Evolutionary conservation across 2,888 invertebrate genomes (phyloP).

Genomic region (Cantharis nigra): DNA sequence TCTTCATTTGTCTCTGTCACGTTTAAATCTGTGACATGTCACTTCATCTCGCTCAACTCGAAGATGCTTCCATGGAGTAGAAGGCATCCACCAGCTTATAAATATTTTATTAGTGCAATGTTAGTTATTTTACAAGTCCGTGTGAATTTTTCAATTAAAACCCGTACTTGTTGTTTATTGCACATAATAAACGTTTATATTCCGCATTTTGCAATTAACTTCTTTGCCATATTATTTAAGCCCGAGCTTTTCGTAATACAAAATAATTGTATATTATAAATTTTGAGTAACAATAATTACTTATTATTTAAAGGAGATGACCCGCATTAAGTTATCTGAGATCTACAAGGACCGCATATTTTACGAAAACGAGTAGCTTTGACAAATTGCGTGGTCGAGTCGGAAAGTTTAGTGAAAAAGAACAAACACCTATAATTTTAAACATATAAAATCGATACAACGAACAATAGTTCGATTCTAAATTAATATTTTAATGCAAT

Average conservation of each 20-base stretch:
- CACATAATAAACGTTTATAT: background rate
- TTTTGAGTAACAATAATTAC: background rate
- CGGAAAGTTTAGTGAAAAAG: background rate
- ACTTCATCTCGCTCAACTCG: slow-evolving; percentile 7
- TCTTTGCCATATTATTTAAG: too few relatives aligned
- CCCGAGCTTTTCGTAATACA: too few relatives aligned
- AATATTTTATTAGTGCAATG: background rate
- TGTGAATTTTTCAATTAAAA: background rate
- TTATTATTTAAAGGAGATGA: background rate
- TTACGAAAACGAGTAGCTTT: background rate
- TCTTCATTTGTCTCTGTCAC: slow-evolving; percentile 21
- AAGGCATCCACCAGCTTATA: background rate
- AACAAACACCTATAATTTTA: background rate
- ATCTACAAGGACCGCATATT: background rate
- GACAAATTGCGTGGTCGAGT: background rate
- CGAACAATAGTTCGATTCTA: background rate
- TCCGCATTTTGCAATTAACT: background rate
- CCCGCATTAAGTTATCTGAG: background rate
- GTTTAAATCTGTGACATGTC: slow-evolving; percentile 5
- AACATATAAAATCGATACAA: background rate
- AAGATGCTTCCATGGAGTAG: background rate
- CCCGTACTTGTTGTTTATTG: background rate
- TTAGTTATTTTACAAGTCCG: background rate
- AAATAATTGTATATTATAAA: too few relatives aligned
- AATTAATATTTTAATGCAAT: background rate